Evolutionary conservation across 1,140 invertebrate species (phyloP).

Genomic region (Yoshiicerus persimilis): DNA sequence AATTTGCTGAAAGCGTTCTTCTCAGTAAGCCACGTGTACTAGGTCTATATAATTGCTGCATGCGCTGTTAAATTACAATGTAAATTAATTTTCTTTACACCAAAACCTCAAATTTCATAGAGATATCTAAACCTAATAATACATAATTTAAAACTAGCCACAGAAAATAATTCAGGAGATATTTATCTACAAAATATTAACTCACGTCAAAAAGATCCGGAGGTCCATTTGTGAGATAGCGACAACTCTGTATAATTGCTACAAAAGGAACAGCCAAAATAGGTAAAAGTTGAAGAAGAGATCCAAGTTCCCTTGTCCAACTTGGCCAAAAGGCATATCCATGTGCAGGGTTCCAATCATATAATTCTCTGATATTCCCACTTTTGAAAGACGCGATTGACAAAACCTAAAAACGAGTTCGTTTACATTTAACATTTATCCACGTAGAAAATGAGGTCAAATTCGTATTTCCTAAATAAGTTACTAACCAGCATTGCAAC

Average conservation of each 20-base stretch:
- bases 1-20: constrained; percentile 49
- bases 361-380: constrained; percentile 71
- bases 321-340: constrained; percentile 70
- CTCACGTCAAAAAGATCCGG: constrained; percentile 82
- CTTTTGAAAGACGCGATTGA: constrained; percentile 75
- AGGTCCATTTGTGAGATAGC: constrained; percentile 78
- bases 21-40: constrained; percentile 38
- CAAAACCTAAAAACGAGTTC: constrained; percentile 62
- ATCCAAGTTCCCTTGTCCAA: constrained; percentile 75
- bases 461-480: neutral
- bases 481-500: constrained; percentile 70
- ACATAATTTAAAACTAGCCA: no score
- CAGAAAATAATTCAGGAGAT: no score
- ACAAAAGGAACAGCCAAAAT: constrained; percentile 74
- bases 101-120: neutral
- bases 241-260: constrained; percentile 77
- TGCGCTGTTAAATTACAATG: constrained; percentile 41
- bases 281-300: constrained; percentile 73
- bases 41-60: constrained; percentile 51
- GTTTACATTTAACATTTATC: no score
- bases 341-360: constrained; percentile 64
- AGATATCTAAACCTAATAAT: no score
- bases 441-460: no score
- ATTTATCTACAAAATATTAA: constrained; percentile 32
- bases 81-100: neutral